Base-by-base conservation (phyloP, 2,113 vertebrate species). In the Prionailurus bengalensis region DNA sequence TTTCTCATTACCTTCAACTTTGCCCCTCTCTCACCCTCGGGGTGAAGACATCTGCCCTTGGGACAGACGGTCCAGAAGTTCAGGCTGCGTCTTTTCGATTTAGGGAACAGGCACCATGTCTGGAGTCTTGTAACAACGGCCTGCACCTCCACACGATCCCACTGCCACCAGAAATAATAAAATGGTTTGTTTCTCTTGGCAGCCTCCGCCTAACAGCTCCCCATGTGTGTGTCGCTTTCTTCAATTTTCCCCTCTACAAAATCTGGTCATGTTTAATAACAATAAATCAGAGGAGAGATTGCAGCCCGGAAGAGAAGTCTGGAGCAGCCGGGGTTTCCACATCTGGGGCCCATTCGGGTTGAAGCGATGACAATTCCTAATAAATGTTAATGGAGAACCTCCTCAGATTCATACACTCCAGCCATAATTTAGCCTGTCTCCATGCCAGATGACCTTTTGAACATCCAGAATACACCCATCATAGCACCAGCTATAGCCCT, bases 291-390 rank as follows among this genome's bases (percentile, higher is more conserved):
- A 97, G 83, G 63, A 94, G 92, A 33, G 95, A 98, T 97, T 96
- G 98, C 97, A 97, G 98, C 95, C 95, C 70, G 92, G 97, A 98
- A 97, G 96, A 98, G 96, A 97, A 98, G 97, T 95, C 97, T 97
- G 95, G 88, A 94, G 94, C 96, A 94, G 98, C 95, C 80, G 68
- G 96, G 97, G 92, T 98, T 98, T 98, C 98, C 98, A 99, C 99
- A 99, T 99, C 98, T 99, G 98, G 98, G 98, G 98, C 98, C 98
- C 98, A 98, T 98, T 99, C 95, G 55, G 96, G 93, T 93, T 83
- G 97, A 98, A 98, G 98, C 97, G 98, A 98, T 98, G 99, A 99
- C 98, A 99, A 98, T 98, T 96, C 97, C 98, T 98, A 99, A 99
- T 99, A 99, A 98, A 98, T 98, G 96, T 98, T 99, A 99, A 99